A percentile compares a stretch with the other conserved stretches of the same genome.
These are phyloP conservation scores for Microcebus murinus DNA, from an alignment of 2,113 vertebrate genomes.

Conservation along the genomic window DNA sequence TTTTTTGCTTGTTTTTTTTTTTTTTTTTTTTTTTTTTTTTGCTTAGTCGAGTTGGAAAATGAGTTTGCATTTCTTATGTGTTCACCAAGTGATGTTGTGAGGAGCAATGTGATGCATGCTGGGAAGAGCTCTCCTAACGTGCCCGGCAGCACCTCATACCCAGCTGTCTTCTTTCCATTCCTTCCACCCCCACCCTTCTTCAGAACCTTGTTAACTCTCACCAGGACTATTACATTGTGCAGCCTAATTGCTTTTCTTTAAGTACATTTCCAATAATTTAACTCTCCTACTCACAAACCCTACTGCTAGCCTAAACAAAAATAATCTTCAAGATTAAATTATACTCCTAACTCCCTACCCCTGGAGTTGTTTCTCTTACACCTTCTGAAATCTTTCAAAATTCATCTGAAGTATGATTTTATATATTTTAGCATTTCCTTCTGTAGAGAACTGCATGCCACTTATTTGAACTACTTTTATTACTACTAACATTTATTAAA, in stretches of 20 bases:
- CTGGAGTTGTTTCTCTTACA: neutral
- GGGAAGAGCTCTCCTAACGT: neutral
- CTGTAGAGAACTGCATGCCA: neutral
- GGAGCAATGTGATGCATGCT: neutral
- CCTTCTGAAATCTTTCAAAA: constrained; percentile 27
- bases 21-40: neutral
- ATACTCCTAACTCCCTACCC: neutral
- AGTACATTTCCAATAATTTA: constrained; percentile 4
- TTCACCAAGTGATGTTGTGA: neutral
- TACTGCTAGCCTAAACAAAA: neutral
- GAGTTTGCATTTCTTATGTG: neutral
- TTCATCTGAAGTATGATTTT: constrained; percentile 3
- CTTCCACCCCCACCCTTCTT: neutral
- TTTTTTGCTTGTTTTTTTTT: neutral
- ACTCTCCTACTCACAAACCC: neutral
- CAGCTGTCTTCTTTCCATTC: neutral
- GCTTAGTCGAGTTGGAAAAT: neutral
- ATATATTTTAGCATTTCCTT: constrained; percentile 8
- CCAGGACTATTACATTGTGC: neutral
- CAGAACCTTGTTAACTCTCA: neutral
- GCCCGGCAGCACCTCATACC: neutral
- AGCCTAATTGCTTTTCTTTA: neutral
- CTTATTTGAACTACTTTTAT: constrained; percentile 23
- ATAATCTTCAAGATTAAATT: neutral
- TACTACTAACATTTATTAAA: constrained; percentile 4